These are phyloP conservation scores for Turritopsis rubra DNA, from an alignment of 30 jellyfish, hydroid and myxozoan genomes.

Conservation along the genomic window DNA sequence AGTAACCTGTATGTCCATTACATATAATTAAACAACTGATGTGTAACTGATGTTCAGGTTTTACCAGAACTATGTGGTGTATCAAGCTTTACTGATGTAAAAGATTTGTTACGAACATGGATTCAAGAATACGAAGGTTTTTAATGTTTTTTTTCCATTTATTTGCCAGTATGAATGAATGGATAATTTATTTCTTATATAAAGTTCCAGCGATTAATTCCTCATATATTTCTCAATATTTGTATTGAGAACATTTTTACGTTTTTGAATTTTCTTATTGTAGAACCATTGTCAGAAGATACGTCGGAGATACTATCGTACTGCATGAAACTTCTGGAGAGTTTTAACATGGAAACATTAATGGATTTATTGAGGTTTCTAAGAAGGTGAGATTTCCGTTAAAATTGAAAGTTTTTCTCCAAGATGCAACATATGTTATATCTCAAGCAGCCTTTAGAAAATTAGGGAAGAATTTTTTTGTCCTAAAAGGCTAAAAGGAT, in stretches of 20 bases:
- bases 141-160: neutral
- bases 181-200: too few relatives aligned
- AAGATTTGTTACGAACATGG: neutral
- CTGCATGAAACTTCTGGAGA: neutral
- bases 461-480: too few relatives aligned
- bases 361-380: neutral
- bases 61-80: neutral
- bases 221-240: neutral
- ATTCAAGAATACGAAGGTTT: conserved; percentile 4
- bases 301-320: neutral
- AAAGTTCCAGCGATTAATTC: too few relatives aligned
- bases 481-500: too few relatives aligned
- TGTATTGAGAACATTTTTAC: neutral
- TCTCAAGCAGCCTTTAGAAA: too few relatives aligned
- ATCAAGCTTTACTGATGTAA: neutral
- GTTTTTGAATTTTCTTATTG: neutral
- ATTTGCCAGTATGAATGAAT: too few relatives aligned
- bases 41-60: neutral
- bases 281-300: conserved; percentile 7
- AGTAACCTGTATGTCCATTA: neutral
- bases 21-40: neutral
- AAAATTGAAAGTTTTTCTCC: too few relatives aligned
- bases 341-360: conserved; percentile 8
- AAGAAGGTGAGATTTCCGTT: conserved; percentile 6
- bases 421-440: neutral